These are phyloP conservation scores for Osmoderma eremita DNA, from an alignment of 2,888 invertebrate genomes.

Conservation along the genomic window DNA sequence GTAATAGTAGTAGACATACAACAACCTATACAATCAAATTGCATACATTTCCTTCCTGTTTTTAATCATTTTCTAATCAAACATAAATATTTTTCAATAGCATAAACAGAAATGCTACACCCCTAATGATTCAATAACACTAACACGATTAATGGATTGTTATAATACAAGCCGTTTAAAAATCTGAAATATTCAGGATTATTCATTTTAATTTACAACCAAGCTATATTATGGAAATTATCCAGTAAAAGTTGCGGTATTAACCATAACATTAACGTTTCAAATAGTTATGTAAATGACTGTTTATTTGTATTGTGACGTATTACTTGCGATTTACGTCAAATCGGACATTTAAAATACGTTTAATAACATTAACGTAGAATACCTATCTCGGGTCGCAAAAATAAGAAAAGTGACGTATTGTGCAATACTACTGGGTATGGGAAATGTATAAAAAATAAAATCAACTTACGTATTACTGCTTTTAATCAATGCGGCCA, in stretches of 20 bases:
- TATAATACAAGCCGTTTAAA: too few relatives aligned
- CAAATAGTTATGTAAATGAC: conserved; percentile 1
- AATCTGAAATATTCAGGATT: too few relatives aligned
- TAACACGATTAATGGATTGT: too few relatives aligned
- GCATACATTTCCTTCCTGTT: too few relatives aligned
- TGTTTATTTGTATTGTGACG: conserved; percentile 31
- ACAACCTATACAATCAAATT: too few relatives aligned
- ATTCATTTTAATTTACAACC: neutral
- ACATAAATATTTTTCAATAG: too few relatives aligned
- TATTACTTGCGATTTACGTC: conserved; percentile 20
- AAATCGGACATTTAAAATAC: conserved; percentile 28
- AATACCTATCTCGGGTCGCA: neutral
- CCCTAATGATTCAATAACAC: too few relatives aligned
- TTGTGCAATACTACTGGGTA: neutral
- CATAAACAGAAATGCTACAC: too few relatives aligned
- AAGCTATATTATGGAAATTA: neutral
- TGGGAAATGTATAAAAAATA: conserved; percentile 5
- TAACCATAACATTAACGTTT: neutral
- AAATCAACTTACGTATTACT: conserved; percentile 60
- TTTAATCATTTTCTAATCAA: too few relatives aligned
- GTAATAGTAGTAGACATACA: too few relatives aligned
- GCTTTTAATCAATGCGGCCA: conserved; percentile 62
- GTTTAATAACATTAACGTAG: conserved; percentile 4
- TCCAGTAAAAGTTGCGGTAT: neutral
- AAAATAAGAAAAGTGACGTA: conserved; percentile 20